A percentile compares a stretch with the other conserved stretches of the same genome.
These are phyloP conservation scores for Dunckerocampus dactyliophorus DNA, from an alignment of 2,113 vertebrate species.

Conservation along the genomic window DNA sequence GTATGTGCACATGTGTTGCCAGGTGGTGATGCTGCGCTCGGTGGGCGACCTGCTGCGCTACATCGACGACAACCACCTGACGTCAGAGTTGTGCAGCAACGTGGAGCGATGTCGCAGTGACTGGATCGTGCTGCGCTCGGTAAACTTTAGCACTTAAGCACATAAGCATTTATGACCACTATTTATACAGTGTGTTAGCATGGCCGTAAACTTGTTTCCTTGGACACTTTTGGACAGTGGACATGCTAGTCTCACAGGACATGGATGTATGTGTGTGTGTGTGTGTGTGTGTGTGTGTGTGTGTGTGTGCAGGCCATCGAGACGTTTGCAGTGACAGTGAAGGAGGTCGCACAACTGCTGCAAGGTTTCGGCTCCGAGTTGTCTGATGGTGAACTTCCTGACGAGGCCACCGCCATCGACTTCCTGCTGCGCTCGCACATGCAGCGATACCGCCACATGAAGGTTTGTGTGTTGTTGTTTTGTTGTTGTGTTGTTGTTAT, in stretches of 20 bases:
- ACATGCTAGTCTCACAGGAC: not conserved
- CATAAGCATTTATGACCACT: too few relatives aligned
- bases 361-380: conserved; percentile 90
- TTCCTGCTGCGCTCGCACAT: conserved; percentile 81
- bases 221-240: too few relatives aligned
- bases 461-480: conserved; percentile 70
- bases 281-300: not conserved
- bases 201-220: not conserved
- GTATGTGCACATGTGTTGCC: not conserved
- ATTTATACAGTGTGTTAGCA: not conserved
- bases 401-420: conserved; percentile 82
- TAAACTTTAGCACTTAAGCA: conserved; percentile 44
- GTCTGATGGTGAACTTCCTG: conserved; percentile 85
- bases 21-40: conserved; percentile 97
- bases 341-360: conserved; percentile 93
- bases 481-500: not conserved
- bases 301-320: conserved; percentile 83
- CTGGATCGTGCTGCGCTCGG: conserved; percentile 92
- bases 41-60: conserved; percentile 90
- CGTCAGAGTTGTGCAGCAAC: conserved; percentile 87
- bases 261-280: not conserved
- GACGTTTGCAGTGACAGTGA: conserved; percentile 93
- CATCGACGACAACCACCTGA: conserved; percentile 91
- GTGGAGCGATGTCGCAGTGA: conserved; percentile 89
- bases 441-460: conserved; percentile 85